A percentile compares a stretch with the other conserved stretches of the same genome.
These are phyloP conservation scores for Macroramphosus scolopax DNA, from an alignment of 2,797 vertebrate genomes.

Conservation along the genomic window DNA sequence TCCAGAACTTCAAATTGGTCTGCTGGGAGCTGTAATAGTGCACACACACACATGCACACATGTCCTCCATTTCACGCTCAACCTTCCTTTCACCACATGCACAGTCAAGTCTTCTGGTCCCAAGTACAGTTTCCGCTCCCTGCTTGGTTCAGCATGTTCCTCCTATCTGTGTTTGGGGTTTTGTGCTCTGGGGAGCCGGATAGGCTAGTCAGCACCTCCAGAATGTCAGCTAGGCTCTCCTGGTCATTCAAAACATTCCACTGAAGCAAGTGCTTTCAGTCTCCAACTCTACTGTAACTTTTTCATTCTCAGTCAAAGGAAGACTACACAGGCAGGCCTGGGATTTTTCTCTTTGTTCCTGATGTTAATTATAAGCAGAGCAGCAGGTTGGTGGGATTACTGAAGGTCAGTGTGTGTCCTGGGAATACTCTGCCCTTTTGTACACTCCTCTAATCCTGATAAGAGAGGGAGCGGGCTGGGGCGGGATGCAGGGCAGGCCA, in stretches of 20 bases:
- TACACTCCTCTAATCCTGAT: slow-evolving; percentile 82
- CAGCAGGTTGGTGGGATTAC: slow-evolving; percentile 84
- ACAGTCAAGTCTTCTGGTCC: slow-evolving; percentile 33
- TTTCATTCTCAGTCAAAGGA: slow-evolving; percentile 52
- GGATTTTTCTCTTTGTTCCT: slow-evolving; percentile 71
- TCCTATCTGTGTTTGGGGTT: slow-evolving; percentile 43
- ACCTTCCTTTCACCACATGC: slow-evolving; percentile 17
- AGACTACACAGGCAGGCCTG: slow-evolving; percentile 30
- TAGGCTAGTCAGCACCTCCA: slow-evolving; percentile 65
- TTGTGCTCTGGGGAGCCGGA: slow-evolving; percentile 45
- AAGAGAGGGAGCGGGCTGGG: slow-evolving; percentile 74
- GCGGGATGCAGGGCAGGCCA: slow-evolving; percentile 60
- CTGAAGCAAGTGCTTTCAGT: slow-evolving; percentile 56
- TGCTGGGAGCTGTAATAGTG: background rate
- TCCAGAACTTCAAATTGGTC: too few relatives aligned
- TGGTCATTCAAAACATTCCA: slow-evolving; percentile 64
- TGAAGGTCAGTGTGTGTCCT: slow-evolving; percentile 90
- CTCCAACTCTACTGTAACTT: slow-evolving; percentile 57
- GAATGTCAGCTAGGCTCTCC: slow-evolving; percentile 71
- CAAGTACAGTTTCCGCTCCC: slow-evolving; percentile 32
- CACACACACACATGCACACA: slow-evolving; percentile 7
- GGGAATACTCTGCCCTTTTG: slow-evolving; percentile 93
- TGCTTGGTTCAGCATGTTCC: slow-evolving; percentile 70
- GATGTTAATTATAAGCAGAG: slow-evolving; percentile 82
- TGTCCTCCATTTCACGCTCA: slow-evolving; percentile 23